Conservation (phyloP, 2,113 vertebrate genomes). For the Apodemus speciosus region DNA sequence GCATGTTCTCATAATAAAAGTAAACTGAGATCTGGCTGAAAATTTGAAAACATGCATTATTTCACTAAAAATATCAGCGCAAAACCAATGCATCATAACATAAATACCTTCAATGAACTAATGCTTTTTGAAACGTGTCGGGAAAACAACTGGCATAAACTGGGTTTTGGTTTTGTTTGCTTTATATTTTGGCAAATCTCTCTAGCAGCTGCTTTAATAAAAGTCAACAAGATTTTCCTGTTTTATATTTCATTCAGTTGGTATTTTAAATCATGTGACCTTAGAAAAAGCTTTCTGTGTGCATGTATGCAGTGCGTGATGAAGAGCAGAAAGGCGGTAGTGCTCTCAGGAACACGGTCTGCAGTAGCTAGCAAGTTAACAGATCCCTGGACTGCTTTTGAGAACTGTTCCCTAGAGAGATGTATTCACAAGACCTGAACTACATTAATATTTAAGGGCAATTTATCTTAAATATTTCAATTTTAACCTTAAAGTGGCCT, state of each 20-base stretch:
- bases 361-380: neutral
- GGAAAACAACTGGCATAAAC: constrained; percentile 8
- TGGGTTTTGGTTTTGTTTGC: constrained; percentile 12
- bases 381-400: neutral
- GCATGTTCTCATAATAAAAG: neutral
- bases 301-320: neutral
- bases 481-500: neutral
- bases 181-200: constrained; percentile 16
- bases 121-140: neutral
- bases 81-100: neutral
- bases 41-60: neutral
- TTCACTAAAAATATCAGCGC: constrained; percentile 2
- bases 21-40: neutral
- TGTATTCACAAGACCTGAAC: neutral
- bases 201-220: neutral
- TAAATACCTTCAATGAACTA: constrained; percentile 2
- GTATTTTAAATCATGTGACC: neutral
- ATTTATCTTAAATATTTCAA: constrained; percentile 25
- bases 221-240: neutral
- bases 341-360: neutral
- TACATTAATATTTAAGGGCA: neutral
- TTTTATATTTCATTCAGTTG: neutral
- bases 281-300: neutral
- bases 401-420: neutral
- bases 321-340: neutral